phyloP scores from a whole-genome alignment of 2,888 invertebrate species.

The Drosophila siamana region DNA sequence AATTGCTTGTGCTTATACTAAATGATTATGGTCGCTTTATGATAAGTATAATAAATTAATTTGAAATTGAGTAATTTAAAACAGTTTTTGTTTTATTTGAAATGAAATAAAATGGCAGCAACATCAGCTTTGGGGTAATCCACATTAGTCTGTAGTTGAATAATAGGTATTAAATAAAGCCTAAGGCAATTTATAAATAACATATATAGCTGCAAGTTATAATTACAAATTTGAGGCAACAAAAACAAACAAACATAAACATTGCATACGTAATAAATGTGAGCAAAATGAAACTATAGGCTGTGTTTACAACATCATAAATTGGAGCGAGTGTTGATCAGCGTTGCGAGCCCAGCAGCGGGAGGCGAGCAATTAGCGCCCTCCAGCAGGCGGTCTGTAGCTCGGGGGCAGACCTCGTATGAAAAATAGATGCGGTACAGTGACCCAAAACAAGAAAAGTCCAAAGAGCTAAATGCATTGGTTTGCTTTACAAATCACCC shows the following conservation, averaged over 20 bases:
- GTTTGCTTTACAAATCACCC: conserved; percentile 58
- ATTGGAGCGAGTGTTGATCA: conserved; percentile 37
- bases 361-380: conserved; percentile 49
- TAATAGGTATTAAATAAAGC: not conserved
- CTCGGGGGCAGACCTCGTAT: conserved; percentile 51
- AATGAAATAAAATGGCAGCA: not conserved
- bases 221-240: conserved; percentile 45
- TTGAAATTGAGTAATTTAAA: not conserved
- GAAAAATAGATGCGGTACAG: conserved; percentile 46
- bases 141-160: not conserved
- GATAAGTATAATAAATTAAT: conserved; percentile 16
- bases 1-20: conserved; percentile 12
- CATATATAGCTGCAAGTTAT: conserved; percentile 35
- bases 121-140: not conserved
- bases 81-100: not conserved
- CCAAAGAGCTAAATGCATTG: conserved; percentile 56
- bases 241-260: conserved; percentile 20
- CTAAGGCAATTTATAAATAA: conserved; percentile 37
- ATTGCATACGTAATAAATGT: conserved; percentile 46
- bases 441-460: conserved; percentile 52
- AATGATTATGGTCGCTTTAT: conserved; percentile 2
- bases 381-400: conserved; percentile 46
- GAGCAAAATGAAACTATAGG: conserved; percentile 23
- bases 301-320: conserved; percentile 44
- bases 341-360: conserved; percentile 23